Evolutionary conservation across 2,888 invertebrate species (phyloP).

Genomic region (Tipula helvola): DNA sequence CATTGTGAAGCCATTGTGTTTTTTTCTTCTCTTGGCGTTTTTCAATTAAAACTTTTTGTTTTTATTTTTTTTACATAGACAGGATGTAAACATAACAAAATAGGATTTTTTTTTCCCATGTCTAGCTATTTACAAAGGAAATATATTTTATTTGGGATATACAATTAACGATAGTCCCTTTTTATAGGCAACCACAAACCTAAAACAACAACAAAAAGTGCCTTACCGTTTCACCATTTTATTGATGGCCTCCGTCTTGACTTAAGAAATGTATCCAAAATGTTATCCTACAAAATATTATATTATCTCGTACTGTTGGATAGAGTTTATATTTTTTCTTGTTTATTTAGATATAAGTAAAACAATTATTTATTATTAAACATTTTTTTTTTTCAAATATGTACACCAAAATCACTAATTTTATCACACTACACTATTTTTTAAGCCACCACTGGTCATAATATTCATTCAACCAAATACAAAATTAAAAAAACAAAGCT

Average conservation of each 20-base stretch:
- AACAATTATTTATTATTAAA: background rate
- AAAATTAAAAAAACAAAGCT: background rate
- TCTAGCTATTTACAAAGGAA: background rate
- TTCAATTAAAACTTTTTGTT: background rate
- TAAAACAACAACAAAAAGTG: background rate
- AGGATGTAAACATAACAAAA: background rate
- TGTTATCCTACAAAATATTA: background rate
- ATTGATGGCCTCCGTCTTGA: constrained; percentile 11
- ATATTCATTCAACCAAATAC: background rate
- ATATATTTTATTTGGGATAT: background rate
- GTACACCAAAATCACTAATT: background rate
- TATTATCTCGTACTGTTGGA: background rate
- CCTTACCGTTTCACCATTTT: constrained; percentile 12
- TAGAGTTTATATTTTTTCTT: background rate
- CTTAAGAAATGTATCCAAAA: background rate
- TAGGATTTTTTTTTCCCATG: background rate
- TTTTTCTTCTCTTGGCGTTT: background rate
- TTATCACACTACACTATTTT: background rate
- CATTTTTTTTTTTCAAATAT: background rate
- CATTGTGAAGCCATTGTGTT: constrained; percentile 6
- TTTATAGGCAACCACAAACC: background rate
- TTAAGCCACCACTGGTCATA: background rate
- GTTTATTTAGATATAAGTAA: background rate
- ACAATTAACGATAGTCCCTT: background rate
- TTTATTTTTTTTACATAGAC: background rate